Base-by-base conservation (phyloP, 2,888 invertebrate genomes). In the Glaucopsyche alexis region DNA sequence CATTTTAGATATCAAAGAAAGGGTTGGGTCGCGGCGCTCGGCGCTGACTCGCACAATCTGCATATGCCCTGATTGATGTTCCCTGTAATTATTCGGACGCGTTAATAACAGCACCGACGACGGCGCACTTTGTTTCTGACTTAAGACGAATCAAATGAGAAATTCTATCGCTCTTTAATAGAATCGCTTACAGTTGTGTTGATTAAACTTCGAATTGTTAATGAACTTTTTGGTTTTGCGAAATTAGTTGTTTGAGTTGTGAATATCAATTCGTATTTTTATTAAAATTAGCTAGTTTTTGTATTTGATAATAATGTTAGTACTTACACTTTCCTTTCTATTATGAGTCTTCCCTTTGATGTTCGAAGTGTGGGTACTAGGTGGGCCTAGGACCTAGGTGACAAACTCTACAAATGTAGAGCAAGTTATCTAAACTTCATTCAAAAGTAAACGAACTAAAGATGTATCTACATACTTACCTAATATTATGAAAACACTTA, bases 31-130 rank as follows among this genome's bases (percentile, higher is more conserved):
- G 89, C 87, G 87, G 88, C 86, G 87, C 82, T 82, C 86, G 89
- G 83, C 86, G 89, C 92, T 91, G 91, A 91, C 92, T 92, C 91
- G 91, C 92, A 90, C 90, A 91, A 91, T 91, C 91, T 92, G 91
- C 91, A 90, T 91, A 87, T 89, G 89, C 85, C 84, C 85, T 93
- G 93, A 93, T 93, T 93, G 93, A 93, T 93, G 93, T 89, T 85
- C 90, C 87, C 91, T 93, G 90, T 93, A 93, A 93, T 93, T 93
- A 93, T 92, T 88, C 88, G 86, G 93, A 93, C 93, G 90, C 89
- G 90, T 88, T 93, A 93, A 93, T 93, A 93, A 93, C 89, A 93
- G 90, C 89, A 87, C 87, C 84, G 90, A 86, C 83, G 88, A 90
- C 85, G 87, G 87, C 87, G 89, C 91, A 91, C 91, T 93, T 89